Evolutionary conservation across 1,140 invertebrate species (phyloP).

Genomic region (Tribolium castaneum): DNA sequence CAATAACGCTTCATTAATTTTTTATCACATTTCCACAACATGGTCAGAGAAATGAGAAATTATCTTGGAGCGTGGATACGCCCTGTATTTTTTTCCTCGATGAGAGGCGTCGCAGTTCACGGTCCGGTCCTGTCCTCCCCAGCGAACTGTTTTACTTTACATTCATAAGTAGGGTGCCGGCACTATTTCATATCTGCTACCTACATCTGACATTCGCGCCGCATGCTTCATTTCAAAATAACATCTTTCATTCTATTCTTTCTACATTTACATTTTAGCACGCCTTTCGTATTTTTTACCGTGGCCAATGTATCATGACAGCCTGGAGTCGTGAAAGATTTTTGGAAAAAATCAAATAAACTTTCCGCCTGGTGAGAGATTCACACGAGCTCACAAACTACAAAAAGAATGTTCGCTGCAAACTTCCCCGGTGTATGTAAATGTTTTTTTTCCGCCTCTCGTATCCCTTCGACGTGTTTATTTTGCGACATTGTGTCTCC

Average conservation of each 20-base stretch:
- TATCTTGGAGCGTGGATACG: not conserved
- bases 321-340: conserved; percentile 41
- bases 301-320: conserved; percentile 41
- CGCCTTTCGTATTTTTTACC: conserved; percentile 51
- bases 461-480: conserved; percentile 11
- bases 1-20: not conserved
- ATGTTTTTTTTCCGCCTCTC: not conserved
- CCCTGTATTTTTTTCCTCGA: not conserved
- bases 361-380: not conserved
- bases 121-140: conserved; percentile 8
- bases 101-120: not conserved
- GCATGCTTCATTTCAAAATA: conserved; percentile 60
- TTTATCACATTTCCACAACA: not conserved
- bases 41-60: not conserved
- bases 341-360: conserved; percentile 44
- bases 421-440: conserved; percentile 29
- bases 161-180: conserved; percentile 58
- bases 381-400: not conserved
- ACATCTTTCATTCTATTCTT: conserved; percentile 62
- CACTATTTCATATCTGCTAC: conserved; percentile 60
- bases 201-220: conserved; percentile 57
- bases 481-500: not conserved
- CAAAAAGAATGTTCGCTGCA: not conserved
- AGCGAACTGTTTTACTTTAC: conserved; percentile 59
- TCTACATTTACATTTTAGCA: conserved; percentile 58